Evolutionary conservation across 2,888 invertebrate species (phyloP).

Genomic region (Thymelicus acteon): DNA sequence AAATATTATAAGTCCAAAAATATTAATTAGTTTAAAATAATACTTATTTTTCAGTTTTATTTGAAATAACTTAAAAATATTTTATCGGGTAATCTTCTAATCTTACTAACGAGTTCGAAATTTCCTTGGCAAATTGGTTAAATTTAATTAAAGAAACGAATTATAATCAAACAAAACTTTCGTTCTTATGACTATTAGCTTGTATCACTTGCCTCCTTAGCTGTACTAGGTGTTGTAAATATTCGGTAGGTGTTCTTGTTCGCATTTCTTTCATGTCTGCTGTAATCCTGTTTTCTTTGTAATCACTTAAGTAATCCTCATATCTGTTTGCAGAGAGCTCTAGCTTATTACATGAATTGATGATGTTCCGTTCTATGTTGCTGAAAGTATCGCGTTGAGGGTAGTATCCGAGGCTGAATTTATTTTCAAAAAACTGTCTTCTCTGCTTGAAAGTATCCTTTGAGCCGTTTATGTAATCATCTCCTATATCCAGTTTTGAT

Average conservation of each 20-base stretch:
- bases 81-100: too few relatives aligned
- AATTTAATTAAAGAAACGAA: neutral
- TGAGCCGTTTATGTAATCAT: conserved; percentile 42
- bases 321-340: conserved; percentile 65
- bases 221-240: conserved; percentile 83
- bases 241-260: conserved; percentile 79
- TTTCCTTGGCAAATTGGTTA: too few relatives aligned
- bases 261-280: conserved; percentile 33
- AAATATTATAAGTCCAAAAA: too few relatives aligned
- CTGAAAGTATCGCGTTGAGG: conserved; percentile 48
- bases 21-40: too few relatives aligned
- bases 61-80: too few relatives aligned
- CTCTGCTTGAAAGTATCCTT: conserved; percentile 47
- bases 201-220: conserved; percentile 83
- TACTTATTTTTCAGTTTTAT: too few relatives aligned
- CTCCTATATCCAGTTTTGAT: conserved; percentile 28
- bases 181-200: conserved; percentile 57
- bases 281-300: conserved; percentile 44
- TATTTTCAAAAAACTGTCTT: conserved; percentile 50
- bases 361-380: conserved; percentile 60
- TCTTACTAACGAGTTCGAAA: too few relatives aligned
- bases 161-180: conserved; percentile 32
- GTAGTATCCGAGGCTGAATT: conserved; percentile 44
- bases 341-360: conserved; percentile 64
- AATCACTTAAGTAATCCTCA: conserved; percentile 58